These are phyloP conservation scores for Dermochelys coriacea DNA, from an alignment of 2,797 vertebrate genomes.

Conservation along the genomic window DNA sequence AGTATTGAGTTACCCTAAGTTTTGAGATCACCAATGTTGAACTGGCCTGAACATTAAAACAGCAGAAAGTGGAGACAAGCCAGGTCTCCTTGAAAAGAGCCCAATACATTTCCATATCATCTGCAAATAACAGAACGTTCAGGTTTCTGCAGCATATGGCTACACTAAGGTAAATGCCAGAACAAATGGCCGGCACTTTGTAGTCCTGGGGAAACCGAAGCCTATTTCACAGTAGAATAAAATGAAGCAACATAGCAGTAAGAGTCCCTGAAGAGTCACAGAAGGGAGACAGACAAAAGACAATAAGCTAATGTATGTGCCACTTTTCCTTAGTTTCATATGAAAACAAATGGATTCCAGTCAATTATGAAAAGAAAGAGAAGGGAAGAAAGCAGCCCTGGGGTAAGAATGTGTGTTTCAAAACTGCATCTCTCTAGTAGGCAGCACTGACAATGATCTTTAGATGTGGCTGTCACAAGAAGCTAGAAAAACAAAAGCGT, in stretches of 20 bases:
- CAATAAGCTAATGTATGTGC: neutral
- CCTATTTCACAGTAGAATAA: neutral
- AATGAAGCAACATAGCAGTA: neutral
- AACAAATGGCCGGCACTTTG: neutral
- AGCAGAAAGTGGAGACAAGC: neutral
- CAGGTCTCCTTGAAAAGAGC: neutral
- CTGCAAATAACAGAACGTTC: slow-evolving; percentile 29
- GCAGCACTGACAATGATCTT: slow-evolving; percentile 8
- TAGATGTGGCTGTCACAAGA: neutral
- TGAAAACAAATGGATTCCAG: neutral
- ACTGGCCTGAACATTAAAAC: neutral
- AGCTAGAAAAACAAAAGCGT: slow-evolving; percentile 41
- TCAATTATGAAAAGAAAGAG: slow-evolving; percentile 34
- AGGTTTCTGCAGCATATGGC: neutral
- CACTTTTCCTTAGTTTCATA: neutral
- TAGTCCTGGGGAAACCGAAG: slow-evolving; percentile 13
- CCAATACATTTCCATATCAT: neutral
- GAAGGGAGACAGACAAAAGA: neutral
- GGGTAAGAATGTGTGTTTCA: slow-evolving; percentile 17
- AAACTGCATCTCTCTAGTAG: neutral
- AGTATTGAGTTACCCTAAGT: neutral
- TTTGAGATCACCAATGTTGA: neutral
- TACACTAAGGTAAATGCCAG: neutral
- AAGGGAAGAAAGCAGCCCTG: neutral
- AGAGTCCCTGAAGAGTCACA: neutral